Conservation (phyloP, 2,888 invertebrate genomes). For the Tachina fera region DNA sequence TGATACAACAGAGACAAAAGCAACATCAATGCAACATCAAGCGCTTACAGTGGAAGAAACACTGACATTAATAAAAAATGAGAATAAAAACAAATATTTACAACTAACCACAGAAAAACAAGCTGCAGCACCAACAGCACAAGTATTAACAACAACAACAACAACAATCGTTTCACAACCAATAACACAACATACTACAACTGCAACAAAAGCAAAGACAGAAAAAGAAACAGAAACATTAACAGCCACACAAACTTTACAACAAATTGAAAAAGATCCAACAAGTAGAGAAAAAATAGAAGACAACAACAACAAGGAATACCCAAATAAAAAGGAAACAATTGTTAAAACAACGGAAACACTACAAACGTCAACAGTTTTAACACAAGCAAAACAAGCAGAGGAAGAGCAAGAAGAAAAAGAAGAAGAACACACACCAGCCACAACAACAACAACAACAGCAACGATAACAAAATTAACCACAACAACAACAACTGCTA, state of each 20-base stretch:
- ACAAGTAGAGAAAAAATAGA: constrained; percentile 13
- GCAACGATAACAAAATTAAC: constrained; percentile 26
- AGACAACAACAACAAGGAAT: not conserved
- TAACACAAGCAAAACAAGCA: constrained; percentile 28
- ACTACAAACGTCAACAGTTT: constrained; percentile 43
- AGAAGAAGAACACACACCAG: not conserved
- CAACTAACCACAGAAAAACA: constrained; percentile 46
- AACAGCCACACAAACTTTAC: constrained; percentile 45
- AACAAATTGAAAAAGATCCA: constrained; percentile 9
- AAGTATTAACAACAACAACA: constrained; percentile 40
- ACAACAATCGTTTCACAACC: constrained; percentile 22
- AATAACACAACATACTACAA: constrained; percentile 34
- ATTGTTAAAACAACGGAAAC: constrained; percentile 60
- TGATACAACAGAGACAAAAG: constrained; percentile 53
- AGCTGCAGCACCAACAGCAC: constrained; percentile 43
- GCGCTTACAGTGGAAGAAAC: constrained; percentile 28
- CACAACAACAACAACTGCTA: constrained; percentile 60
- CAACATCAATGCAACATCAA: constrained; percentile 33
- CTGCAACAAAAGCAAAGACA: constrained; percentile 8
- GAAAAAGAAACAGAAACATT: constrained; percentile 28
- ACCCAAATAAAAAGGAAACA: constrained; percentile 47
- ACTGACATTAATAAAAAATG: constrained; percentile 29
- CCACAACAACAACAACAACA: constrained; percentile 18
- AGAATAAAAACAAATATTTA: constrained; percentile 32
- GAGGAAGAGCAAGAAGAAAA: not conserved